These are phyloP conservation scores for Furcifer pardalis DNA, from an alignment of 2,797 vertebrate genomes.

Conservation along the genomic window DNA sequence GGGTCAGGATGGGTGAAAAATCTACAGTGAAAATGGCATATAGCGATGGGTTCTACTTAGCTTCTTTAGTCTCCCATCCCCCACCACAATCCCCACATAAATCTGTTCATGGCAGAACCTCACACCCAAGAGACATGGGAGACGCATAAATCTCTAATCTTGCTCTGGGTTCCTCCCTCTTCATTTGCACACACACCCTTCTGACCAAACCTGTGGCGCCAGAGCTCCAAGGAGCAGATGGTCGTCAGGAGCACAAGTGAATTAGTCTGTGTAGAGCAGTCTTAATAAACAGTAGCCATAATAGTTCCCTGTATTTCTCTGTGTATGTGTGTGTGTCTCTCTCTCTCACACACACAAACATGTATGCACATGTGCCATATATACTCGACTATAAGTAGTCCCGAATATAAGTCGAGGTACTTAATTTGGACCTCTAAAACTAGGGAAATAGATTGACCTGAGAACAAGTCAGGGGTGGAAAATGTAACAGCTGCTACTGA, in stretches of 20 bases:
- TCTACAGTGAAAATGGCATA: too few relatives aligned
- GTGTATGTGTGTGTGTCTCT: too few relatives aligned
- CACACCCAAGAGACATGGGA: not conserved
- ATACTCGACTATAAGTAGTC: too few relatives aligned
- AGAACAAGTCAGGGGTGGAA: too few relatives aligned
- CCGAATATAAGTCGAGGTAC: too few relatives aligned
- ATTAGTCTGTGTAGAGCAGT: conserved; percentile 35
- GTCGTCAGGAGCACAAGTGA: conserved; percentile 56
- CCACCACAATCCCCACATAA: not conserved
- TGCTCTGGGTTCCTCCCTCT: not conserved
- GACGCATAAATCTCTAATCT: not conserved
- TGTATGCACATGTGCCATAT: too few relatives aligned
- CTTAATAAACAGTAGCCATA: conserved; percentile 27
- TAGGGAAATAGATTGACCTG: too few relatives aligned
- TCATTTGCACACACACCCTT: not conserved
- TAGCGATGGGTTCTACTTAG: not conserved
- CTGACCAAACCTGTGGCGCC: conserved; percentile 33
- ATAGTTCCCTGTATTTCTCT: not conserved
- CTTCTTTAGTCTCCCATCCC: too few relatives aligned
- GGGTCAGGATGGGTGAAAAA: accelerated
- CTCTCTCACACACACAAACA: accelerated
- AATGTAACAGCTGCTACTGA: too few relatives aligned
- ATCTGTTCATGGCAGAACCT: not conserved
- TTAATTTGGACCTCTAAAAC: too few relatives aligned
- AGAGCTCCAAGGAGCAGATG: conserved; percentile 53